A percentile compares a stretch with the other conserved stretches of the same genome.
phyloP scores from a whole-genome alignment of 1,140 invertebrate genomes.

The Littorina saxatilis region DNA sequence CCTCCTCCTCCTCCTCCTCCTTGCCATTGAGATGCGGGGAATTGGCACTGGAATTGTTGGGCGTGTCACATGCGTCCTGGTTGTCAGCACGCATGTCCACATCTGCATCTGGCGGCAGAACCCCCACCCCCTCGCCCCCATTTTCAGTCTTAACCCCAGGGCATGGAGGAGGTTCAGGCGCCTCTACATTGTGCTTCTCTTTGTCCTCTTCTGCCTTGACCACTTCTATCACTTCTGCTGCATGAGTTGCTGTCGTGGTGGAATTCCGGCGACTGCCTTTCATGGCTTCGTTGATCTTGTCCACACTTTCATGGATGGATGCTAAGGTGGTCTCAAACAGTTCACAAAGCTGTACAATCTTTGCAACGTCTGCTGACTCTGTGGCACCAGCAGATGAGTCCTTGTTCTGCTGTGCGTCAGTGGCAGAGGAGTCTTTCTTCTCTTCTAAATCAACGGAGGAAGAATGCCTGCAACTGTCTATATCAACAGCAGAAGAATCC shows the following conservation, averaged over 20 bases:
- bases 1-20: neutral
- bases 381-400: neutral
- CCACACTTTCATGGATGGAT: neutral
- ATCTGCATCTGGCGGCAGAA: neutral
- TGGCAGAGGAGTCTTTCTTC: too few relatives aligned
- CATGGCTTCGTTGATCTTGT: neutral
- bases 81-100: constrained; percentile 6
- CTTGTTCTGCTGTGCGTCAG: too few relatives aligned
- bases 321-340: neutral
- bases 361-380: neutral
- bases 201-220: neutral
- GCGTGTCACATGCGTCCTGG: neutral
- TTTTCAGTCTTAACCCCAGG: neutral
- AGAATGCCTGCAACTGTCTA: too few relatives aligned
- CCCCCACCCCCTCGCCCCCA: neutral
- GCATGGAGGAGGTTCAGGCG: neutral
- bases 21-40: neutral
- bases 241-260: too few relatives aligned
- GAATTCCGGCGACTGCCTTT: neutral
- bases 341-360: neutral
- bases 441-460: too few relatives aligned
- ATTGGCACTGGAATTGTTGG: neutral
- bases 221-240: neutral
- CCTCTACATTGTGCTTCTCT: neutral
- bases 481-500: too few relatives aligned